A percentile compares a stretch with the other conserved stretches of the same genome.
phyloP scores from a whole-genome alignment of 1,140 invertebrate species.

The Bombus superbus region DNA sequence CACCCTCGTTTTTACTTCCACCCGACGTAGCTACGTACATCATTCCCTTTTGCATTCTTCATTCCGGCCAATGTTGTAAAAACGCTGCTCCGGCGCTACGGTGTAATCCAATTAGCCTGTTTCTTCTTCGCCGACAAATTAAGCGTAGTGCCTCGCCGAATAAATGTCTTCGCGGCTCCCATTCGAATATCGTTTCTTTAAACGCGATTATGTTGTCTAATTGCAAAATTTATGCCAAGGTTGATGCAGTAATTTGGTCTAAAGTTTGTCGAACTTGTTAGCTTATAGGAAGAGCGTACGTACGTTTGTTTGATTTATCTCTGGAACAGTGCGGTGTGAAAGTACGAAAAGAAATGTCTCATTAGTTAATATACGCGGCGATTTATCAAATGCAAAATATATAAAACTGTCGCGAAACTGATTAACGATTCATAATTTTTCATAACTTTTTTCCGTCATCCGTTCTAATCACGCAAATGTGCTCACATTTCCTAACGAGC shows the following conservation, averaged over 20 bases:
- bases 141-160: constrained; percentile 40
- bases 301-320: background rate
- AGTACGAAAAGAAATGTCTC: background rate
- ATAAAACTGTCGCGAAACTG: too few relatives aligned
- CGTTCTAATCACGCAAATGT: too few relatives aligned
- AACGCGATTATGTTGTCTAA: constrained; percentile 35
- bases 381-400: background rate
- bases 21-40: constrained; percentile 57
- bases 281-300: background rate
- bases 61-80: constrained; percentile 53
- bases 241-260: background rate
- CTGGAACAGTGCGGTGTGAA: background rate
- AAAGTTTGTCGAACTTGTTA: background rate
- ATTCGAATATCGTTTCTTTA: constrained; percentile 25
- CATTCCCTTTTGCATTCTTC: constrained; percentile 65
- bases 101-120: constrained; percentile 65
- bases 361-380: too few relatives aligned
- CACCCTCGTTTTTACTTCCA: constrained; percentile 63
- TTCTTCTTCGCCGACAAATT: constrained; percentile 63
- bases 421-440: too few relatives aligned
- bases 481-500: too few relatives aligned
- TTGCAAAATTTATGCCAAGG: constrained; percentile 23
- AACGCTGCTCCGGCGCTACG: constrained; percentile 51
- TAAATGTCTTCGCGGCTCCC: constrained; percentile 42
- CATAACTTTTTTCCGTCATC: too few relatives aligned